A percentile compares a stretch with the other conserved stretches of the same genome.
Evolutionary conservation across 2,113 vertebrate species (phyloP).

Genomic region (Anthoscopus minutus): DNA sequence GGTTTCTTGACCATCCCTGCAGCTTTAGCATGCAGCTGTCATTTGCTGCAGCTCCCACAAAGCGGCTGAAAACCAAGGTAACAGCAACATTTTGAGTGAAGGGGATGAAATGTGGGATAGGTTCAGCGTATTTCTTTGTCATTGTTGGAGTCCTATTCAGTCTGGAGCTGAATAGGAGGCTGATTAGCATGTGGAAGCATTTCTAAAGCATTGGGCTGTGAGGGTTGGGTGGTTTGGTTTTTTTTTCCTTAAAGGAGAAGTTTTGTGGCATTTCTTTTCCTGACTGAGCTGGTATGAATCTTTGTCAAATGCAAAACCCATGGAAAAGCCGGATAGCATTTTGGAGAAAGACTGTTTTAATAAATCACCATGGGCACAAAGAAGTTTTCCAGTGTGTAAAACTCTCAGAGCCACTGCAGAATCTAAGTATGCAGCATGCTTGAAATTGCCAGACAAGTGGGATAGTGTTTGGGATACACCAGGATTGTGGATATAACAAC

Average conservation of each 20-base stretch:
- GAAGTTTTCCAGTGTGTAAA: background rate
- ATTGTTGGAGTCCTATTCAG: slow-evolving; percentile 74
- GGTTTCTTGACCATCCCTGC: background rate
- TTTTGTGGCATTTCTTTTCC: slow-evolving; percentile 63
- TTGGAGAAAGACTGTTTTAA: slow-evolving; percentile 23
- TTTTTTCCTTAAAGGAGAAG: slow-evolving; percentile 64
- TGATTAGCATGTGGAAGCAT: slow-evolving; percentile 76
- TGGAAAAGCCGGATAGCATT: slow-evolving; percentile 32
- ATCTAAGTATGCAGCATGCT: background rate
- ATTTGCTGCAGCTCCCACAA: slow-evolving; percentile 39
- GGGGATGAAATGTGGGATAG: slow-evolving; percentile 60
- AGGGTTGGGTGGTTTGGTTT: background rate
- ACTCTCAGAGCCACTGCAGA: background rate
- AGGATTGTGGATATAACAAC: background rate
- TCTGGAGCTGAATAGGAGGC: slow-evolving; percentile 69
- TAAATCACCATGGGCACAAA: background rate
- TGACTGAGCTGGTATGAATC: slow-evolving; percentile 40
- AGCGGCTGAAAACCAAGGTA: slow-evolving; percentile 61
- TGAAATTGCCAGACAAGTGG: background rate
- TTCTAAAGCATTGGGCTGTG: slow-evolving; percentile 61
- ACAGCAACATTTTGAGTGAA: slow-evolving; percentile 60
- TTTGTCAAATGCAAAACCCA: slow-evolving; percentile 52
- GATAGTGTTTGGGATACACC: background rate
- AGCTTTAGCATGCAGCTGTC: slow-evolving; percentile 35
- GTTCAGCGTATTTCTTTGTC: slow-evolving; percentile 69